Base-by-base conservation (phyloP, 2,113 vertebrate species). In the Ciconia maguari region DNA sequence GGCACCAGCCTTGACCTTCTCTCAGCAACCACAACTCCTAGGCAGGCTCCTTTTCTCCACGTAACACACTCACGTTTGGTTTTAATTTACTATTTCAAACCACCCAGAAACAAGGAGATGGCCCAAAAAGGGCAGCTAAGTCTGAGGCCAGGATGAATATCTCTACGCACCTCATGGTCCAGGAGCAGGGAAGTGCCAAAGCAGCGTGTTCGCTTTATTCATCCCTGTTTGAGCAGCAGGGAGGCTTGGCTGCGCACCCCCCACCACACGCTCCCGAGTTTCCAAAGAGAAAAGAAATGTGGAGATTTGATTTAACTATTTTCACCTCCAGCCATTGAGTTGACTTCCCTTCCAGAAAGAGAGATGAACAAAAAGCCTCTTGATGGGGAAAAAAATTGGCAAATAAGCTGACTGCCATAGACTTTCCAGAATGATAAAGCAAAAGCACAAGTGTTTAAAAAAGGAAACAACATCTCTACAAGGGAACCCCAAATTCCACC, bases 1-100 rank as follows among this genome's bases (percentile, higher is more conserved):
- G 4, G 19, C 13, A 6, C 19, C 34, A 52, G 38, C 17, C 61
- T 7, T 1, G 4, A 32, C 26, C 32, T n/a, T 8, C 26, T 42
- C 22, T 15, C 6, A 41, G 27, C 7, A 52, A 18, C 5, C 8
- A 21, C 48, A 16, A 5, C 19, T 42, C 21, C 5, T 2, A 3
- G 20, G 15, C 52, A 25, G 19, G 24, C 7, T 66, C 42, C 48
- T 86, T 48, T 49, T 27, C 36, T 19, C 30, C 20, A 8, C 12
- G 21, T 32, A 21, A 22, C 22, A 6, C 24, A 7, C 6, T 9
- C 76, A 5, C 1, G 0, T 2, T 32, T 10, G 20, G 16, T 5
- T 44, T 78, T 10, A 14, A 11, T 34, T 7, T 2, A 7, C 30
- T 10, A 7, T 22, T 48, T 57, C 29, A n/a, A n/a, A 18, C 16